phyloP scores from a whole-genome alignment of 2,113 vertebrate species.

The Gavia stellata region DNA sequence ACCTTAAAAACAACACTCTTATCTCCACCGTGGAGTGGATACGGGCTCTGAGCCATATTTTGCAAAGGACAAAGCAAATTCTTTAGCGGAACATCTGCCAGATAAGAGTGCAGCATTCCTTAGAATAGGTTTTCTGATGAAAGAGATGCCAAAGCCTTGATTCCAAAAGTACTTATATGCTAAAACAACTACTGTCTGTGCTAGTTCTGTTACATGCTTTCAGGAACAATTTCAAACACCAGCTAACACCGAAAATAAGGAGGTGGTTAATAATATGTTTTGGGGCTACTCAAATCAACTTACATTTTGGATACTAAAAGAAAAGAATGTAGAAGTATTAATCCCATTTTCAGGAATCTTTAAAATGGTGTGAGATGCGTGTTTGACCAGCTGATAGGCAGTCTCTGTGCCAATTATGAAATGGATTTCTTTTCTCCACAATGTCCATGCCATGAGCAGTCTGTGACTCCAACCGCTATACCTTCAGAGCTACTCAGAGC shows the following conservation, averaged over 20 bases:
- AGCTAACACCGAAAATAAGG: neutral
- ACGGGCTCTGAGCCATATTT: constrained; percentile 39
- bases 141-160: constrained; percentile 10
- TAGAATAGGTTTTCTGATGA: constrained; percentile 44
- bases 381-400: neutral
- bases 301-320: neutral
- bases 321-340: neutral
- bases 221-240: neutral
- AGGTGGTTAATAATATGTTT: neutral
- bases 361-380: neutral
- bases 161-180: constrained; percentile 6
- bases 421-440: neutral
- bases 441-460: too few relatives aligned
- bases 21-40: neutral
- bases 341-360: neutral
- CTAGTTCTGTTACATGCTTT: neutral
- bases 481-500: neutral
- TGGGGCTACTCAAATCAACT: neutral
- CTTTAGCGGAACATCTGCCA: constrained; percentile 33
- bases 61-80: constrained; percentile 37
- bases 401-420: neutral
- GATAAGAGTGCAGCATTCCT: constrained; percentile 43
- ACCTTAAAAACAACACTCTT: constrained; percentile 42
- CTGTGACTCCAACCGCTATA: neutral
- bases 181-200: neutral